Evolutionary conservation across 2,888 invertebrate genomes (phyloP).

Genomic region (Meteorus colon): DNA sequence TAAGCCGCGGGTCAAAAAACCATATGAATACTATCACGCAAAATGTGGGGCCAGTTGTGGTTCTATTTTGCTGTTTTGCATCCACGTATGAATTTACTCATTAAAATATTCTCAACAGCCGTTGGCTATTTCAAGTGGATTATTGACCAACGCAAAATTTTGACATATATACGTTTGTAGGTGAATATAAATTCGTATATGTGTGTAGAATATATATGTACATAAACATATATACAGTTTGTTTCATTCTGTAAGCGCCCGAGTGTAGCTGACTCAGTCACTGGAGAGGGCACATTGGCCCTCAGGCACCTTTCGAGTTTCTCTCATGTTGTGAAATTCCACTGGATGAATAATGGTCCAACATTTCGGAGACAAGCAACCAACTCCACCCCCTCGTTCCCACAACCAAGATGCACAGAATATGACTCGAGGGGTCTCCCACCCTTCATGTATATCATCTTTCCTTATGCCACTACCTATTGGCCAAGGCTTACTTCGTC

Average conservation of each 20-base stretch:
- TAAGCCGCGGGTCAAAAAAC: neutral
- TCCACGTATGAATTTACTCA: conserved; percentile 20
- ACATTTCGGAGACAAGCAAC: conserved; percentile 22
- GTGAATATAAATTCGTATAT: neutral
- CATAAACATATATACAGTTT: neutral
- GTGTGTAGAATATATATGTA: neutral
- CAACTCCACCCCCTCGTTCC: neutral
- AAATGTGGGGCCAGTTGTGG: neutral
- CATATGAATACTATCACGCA: neutral
- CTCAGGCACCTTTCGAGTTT: conserved; percentile 22
- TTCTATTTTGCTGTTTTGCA: neutral
- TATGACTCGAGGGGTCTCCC: conserved; percentile 2
- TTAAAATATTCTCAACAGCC: conserved; percentile 24
- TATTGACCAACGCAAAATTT: conserved; percentile 31
- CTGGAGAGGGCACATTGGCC: conserved; percentile 16
- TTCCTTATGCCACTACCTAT: neutral
- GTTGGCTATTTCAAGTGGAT: conserved; percentile 17
- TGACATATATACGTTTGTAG: conserved; percentile 1
- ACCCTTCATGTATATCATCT: neutral
- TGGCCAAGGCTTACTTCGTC: neutral
- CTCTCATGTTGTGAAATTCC: conserved; percentile 21
- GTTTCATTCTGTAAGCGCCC: conserved; percentile 8
- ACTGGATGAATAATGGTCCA: conserved; percentile 15
- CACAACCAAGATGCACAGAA: conserved; percentile 24
- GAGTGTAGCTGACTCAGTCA: conserved; percentile 22